A percentile compares a stretch with the other conserved stretches of the same genome.
Evolutionary conservation across 2,113 vertebrate species (phyloP).

Genomic region (Elephas maximus): DNA sequence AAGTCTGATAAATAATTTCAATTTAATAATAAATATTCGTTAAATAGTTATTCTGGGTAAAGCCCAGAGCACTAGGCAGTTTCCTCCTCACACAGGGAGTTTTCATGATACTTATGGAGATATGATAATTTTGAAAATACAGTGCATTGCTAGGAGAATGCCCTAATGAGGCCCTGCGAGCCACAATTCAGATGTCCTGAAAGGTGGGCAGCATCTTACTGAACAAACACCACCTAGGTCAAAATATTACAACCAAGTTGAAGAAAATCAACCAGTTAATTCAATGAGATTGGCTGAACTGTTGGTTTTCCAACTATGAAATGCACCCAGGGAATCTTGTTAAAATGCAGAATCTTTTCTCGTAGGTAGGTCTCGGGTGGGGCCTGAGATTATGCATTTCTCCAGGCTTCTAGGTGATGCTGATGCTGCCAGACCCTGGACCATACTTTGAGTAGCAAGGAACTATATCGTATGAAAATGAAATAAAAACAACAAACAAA

Average conservation of each 20-base stretch:
- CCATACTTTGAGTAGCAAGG: background rate
- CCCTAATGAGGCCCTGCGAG: background rate
- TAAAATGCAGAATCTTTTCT: background rate
- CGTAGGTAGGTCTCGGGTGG: background rate
- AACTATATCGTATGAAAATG: background rate
- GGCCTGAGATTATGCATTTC: background rate
- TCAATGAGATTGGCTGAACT: background rate
- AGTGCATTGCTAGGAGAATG: background rate
- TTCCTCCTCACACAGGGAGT: background rate
- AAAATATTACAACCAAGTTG: background rate
- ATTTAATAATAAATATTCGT: constrained; percentile 6
- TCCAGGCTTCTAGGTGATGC: background rate
- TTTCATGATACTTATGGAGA: background rate
- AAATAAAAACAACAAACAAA: background rate
- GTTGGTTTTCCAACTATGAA: background rate
- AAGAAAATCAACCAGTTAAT: background rate
- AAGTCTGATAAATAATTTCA: constrained; percentile 8
- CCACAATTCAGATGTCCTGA: background rate
- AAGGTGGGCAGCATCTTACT: background rate
- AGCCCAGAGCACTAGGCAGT: background rate
- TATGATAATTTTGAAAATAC: background rate
- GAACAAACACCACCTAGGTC: background rate
- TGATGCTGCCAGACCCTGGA: background rate
- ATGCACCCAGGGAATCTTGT: background rate
- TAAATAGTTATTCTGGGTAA: background rate